These are phyloP conservation scores for Sceloporus undulatus DNA, from an alignment of 2,113 vertebrate genomes.

Conservation along the genomic window DNA sequence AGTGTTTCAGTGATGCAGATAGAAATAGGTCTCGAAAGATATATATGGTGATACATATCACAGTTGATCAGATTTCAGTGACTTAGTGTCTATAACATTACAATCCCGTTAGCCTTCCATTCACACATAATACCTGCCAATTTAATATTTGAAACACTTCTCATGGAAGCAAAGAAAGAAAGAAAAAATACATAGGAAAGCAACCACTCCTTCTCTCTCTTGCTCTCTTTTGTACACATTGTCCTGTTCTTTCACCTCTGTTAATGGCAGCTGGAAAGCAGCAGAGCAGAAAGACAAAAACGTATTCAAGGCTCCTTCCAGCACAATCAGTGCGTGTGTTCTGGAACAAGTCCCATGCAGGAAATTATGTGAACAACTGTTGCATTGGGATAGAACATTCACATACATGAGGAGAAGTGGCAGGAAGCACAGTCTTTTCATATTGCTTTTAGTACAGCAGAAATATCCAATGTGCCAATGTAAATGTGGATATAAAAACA, in stretches of 20 bases:
- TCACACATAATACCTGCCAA: constrained; percentile 28
- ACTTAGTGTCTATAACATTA: constrained; percentile 35
- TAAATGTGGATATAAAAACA: not conserved
- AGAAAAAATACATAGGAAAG: not conserved
- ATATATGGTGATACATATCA: constrained; percentile 34
- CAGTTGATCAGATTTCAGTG: constrained; percentile 37
- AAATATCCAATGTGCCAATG: not conserved
- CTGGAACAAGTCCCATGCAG: not conserved
- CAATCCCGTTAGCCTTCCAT: constrained; percentile 19
- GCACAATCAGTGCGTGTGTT: not conserved
- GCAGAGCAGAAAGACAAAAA: constrained; percentile 8
- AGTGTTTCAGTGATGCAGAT: constrained; percentile 1
- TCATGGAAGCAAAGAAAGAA: not conserved
- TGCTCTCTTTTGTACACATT: constrained; percentile 9
- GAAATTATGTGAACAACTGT: not conserved
- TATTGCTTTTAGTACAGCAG: not conserved
- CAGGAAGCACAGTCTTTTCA: not conserved
- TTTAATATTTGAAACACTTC: constrained; percentile 25
- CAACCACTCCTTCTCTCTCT: not conserved
- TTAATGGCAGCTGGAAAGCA: constrained; percentile 20
- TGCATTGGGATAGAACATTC: not conserved
- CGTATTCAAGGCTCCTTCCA: not conserved
- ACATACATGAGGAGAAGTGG: not conserved
- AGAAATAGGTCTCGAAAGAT: constrained; percentile 29
- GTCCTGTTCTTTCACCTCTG: constrained; percentile 28